phyloP scores from a whole-genome alignment of 2,113 vertebrate genomes.

The Nerophis lumbriciformis region DNA sequence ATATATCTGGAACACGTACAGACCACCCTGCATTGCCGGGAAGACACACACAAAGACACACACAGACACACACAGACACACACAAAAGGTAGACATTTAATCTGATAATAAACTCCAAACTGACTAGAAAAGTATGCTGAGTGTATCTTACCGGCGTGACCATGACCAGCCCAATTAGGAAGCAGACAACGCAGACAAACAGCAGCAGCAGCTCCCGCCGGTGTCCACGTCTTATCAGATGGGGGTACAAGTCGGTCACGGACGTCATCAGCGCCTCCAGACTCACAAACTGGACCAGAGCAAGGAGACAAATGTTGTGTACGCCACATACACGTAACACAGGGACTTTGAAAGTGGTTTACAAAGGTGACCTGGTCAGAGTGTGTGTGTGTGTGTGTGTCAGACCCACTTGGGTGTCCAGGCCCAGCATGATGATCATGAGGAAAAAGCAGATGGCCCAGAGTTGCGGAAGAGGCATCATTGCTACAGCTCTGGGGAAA shows the following conservation, averaged over 20 bases:
- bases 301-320: not conserved
- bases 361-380: not conserved
- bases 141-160: constrained; percentile 52
- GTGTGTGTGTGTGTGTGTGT: not conserved
- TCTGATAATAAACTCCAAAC: not conserved
- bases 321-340: not conserved
- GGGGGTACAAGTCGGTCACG: constrained; percentile 81
- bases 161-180: constrained; percentile 82
- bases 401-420: constrained; percentile 73
- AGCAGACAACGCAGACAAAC: constrained; percentile 71
- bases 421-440: constrained; percentile 91
- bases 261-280: constrained; percentile 89
- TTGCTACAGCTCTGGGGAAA: constrained; percentile 85
- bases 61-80: not conserved
- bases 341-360: not conserved
- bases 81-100: not conserved
- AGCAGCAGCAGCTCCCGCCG: constrained; percentile 84
- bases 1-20: constrained; percentile 74
- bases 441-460: constrained; percentile 93
- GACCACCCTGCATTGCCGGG: constrained; percentile 52
- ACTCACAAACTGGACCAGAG: constrained; percentile 79
- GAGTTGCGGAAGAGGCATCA: constrained; percentile 87
- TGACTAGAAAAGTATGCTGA: not conserved
- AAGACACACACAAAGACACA: constrained; percentile 3
- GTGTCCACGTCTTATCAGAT: constrained; percentile 71